phyloP scores from a whole-genome alignment of 2,797 vertebrate species.

The Cossypha polioptera region DNA sequence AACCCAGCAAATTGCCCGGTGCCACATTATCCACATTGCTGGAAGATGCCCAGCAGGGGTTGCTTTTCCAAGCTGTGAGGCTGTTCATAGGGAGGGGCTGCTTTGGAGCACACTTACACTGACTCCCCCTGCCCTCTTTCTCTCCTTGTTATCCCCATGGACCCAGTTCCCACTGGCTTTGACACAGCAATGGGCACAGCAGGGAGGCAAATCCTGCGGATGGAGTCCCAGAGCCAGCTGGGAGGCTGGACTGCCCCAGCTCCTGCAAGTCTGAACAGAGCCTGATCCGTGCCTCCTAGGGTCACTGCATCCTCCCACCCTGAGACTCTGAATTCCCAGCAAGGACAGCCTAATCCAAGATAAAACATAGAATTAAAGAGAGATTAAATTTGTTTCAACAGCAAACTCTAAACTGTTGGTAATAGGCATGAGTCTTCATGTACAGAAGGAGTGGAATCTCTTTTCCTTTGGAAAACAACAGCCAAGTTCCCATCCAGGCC shows the following conservation, averaged over 20 bases:
- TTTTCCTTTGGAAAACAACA: not conserved
- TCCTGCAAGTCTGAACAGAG: not conserved
- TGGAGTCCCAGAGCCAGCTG: not conserved
- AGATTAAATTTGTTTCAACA: slow-evolving; percentile 24
- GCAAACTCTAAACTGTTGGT: not conserved
- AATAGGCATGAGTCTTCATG: not conserved
- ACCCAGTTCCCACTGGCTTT: not conserved
- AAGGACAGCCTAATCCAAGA: not conserved
- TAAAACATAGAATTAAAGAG: not conserved
- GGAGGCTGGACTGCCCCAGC: not conserved
- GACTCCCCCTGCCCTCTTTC: not conserved
- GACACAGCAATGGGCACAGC: not conserved
- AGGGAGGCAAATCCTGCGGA: not conserved
- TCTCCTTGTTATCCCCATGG: not conserved
- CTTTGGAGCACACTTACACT: not conserved
- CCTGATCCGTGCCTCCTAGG: not conserved
- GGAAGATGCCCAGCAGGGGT: not conserved
- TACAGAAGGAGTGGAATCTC: not conserved
- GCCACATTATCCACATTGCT: not conserved
- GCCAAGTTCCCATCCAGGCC: not conserved
- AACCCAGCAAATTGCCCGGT: not conserved
- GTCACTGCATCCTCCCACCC: not conserved
- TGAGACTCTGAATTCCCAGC: not conserved
- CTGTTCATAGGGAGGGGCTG: not conserved
- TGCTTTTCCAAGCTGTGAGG: not conserved